Evolutionary conservation across 2,113 vertebrate genomes (phyloP).

Genomic region (Scolopax mira): DNA sequence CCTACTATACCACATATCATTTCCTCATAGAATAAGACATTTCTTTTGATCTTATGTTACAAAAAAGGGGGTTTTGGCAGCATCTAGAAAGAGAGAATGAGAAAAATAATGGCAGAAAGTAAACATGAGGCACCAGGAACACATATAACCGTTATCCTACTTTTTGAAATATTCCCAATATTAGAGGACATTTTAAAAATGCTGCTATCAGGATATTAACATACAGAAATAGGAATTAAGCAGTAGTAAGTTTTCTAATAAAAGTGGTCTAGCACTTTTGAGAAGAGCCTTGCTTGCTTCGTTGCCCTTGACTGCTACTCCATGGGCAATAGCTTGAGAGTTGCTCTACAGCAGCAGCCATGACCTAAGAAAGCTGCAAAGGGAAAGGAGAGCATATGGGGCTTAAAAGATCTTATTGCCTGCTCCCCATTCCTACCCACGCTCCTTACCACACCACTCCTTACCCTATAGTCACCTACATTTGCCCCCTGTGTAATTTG

Average conservation of each 20-base stretch:
- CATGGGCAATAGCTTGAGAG: not conserved
- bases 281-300: not conserved
- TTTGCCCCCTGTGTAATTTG: not conserved
- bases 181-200: not conserved
- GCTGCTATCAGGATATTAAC: not conserved
- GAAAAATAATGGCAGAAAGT: not conserved
- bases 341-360: not conserved
- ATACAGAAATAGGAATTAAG: not conserved
- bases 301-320: not conserved
- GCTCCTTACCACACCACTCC: not conserved
- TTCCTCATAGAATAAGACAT: not conserved
- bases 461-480: too few relatives aligned
- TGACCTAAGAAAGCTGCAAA: not conserved
- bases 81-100: not conserved
- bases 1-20: not conserved
- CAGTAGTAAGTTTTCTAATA: not conserved
- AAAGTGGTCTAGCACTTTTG: not conserved
- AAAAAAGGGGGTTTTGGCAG: not conserved
- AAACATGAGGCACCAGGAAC: not conserved
- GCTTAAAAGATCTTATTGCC: not conserved
- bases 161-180: not conserved
- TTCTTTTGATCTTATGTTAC: not conserved
- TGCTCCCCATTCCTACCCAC: not conserved
- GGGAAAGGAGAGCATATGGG: not conserved
- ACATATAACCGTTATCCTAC: not conserved